Evolutionary conservation across 2,888 invertebrate species (phyloP).

Genomic region (Apotomis capreana): DNA sequence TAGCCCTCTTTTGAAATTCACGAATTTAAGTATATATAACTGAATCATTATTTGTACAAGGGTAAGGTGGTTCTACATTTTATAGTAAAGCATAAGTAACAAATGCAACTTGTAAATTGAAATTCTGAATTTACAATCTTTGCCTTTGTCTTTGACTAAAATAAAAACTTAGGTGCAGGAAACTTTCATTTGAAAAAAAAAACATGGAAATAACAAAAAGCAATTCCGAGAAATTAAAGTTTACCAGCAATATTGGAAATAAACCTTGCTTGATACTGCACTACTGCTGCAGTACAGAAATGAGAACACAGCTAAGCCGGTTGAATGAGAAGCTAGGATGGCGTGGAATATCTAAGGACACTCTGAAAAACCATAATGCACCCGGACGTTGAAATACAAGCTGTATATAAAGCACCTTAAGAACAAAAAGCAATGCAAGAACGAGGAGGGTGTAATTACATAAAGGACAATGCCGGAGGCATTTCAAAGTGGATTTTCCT

Average conservation of each 20-base stretch:
- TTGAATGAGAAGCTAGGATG: conserved; percentile 16
- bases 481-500: conserved; percentile 59
- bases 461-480: conserved; percentile 56
- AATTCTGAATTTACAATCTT: no score
- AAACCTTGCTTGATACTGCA: neutral
- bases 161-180: neutral
- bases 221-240: neutral
- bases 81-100: no score
- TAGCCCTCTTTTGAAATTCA: no score
- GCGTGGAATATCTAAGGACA: conserved; percentile 14
- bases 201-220: neutral
- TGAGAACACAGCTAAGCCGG: conserved; percentile 5
- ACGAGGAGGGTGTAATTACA: conserved; percentile 48
- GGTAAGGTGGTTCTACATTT: no score
- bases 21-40: no score
- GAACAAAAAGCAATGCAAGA: conserved; percentile 44
- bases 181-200: neutral
- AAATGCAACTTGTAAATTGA: no score
- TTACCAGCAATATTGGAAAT: neutral
- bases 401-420: conserved; percentile 50
- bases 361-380: conserved; percentile 39
- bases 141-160: no score
- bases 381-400: conserved; percentile 48
- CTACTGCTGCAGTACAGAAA: neutral
- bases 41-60: no score